Conservation (phyloP, 2,113 vertebrate species). For the Echinops telfairi region DNA sequence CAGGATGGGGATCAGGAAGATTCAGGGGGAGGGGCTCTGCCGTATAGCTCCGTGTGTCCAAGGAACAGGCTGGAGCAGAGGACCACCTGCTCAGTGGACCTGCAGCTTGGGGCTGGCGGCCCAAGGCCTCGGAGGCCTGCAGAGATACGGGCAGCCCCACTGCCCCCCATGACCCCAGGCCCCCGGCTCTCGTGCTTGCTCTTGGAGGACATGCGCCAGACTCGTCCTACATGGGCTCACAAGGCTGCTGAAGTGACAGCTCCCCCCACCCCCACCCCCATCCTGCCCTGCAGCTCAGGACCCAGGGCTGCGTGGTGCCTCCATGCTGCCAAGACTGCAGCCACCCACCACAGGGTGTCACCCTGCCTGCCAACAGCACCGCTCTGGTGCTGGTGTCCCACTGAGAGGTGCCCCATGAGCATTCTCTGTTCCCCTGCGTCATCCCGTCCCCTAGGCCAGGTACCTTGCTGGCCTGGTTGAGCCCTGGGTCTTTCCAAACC, state of each 20-base stretch:
- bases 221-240: neutral
- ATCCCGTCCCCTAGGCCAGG: neutral
- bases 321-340: fast-evolving
- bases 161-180: neutral
- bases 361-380: neutral
- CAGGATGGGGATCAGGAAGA: neutral
- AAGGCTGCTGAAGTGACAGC: neutral
- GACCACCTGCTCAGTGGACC: neutral
- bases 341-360: neutral
- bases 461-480: neutral
- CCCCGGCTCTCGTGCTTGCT: neutral
- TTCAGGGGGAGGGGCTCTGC: neutral
- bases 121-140: too few relatives aligned
- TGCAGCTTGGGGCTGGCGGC: neutral
- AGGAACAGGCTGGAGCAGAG: neutral
- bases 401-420: neutral
- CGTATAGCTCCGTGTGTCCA: neutral
- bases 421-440: neutral
- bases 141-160: fast-evolving
- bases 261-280: neutral
- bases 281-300: neutral
- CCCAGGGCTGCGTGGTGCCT: neutral
- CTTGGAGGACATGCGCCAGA: neutral
- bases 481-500: neutral
- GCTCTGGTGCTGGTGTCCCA: fast-evolving